These are phyloP conservation scores for Chaenogobius annularis DNA, from an alignment of 2,113 vertebrate species.

Conservation along the genomic window DNA sequence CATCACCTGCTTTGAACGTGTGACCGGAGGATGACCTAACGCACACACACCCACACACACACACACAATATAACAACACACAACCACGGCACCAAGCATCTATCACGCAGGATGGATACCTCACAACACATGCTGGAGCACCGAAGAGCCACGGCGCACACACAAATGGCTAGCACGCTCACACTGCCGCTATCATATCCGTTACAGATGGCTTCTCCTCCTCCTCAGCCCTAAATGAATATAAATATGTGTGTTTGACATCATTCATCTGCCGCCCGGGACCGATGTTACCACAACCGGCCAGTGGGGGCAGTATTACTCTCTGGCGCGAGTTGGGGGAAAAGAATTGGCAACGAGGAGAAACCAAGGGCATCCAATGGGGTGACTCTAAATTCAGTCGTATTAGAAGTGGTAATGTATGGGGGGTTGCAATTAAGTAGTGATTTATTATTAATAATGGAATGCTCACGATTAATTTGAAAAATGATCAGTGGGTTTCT, in stretches of 20 bases:
- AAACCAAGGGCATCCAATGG: constrained; percentile 42
- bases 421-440: background rate
- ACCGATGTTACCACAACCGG: constrained; percentile 46
- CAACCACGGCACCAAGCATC: constrained; percentile 59
- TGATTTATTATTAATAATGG: background rate
- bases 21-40: constrained; percentile 76
- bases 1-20: constrained; percentile 74
- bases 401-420: background rate
- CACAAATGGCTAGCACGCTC: constrained; percentile 35
- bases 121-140: constrained; percentile 64
- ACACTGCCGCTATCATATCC: constrained; percentile 69
- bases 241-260: constrained; percentile 79
- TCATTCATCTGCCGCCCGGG: constrained; percentile 73
- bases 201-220: constrained; percentile 77
- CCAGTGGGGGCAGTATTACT: constrained; percentile 70
- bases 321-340: constrained; percentile 38
- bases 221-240: constrained; percentile 77
- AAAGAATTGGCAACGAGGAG: constrained; percentile 30
- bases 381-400: background rate
- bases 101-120: constrained; percentile 74
- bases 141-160: constrained; percentile 33
- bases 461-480: background rate
- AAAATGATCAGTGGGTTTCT: background rate
- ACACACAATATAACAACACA: constrained; percentile 31
- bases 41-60: constrained; percentile 30